A percentile compares a stretch with the other conserved stretches of the same genome.
phyloP scores from a whole-genome alignment of 2,797 vertebrate genomes.

The Lithobates pipiens region DNA sequence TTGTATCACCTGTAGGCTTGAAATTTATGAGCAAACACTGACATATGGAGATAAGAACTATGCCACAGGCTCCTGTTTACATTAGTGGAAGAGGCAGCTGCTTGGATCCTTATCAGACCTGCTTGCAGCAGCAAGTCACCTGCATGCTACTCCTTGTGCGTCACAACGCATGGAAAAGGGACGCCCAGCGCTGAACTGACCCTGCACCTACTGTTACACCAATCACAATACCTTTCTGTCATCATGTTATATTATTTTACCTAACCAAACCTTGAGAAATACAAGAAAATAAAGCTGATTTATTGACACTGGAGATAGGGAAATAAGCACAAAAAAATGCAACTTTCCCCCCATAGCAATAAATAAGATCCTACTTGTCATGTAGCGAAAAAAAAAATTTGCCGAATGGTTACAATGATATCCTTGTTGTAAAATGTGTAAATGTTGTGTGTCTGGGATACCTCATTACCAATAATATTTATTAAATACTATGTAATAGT shows the following conservation, averaged over 20 bases:
- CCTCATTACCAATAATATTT: not conserved
- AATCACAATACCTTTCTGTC: not conserved
- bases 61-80: constrained; percentile 68
- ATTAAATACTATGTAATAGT: too few species aligned
- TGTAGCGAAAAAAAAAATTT: too few species aligned
- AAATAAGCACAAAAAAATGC: too few species aligned
- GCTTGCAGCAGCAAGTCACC: not conserved
- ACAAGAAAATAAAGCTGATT: too few species aligned
- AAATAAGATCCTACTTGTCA: not conserved
- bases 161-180: not conserved
- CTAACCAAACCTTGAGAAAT: not conserved
- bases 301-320: too few species aligned
- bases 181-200: not conserved
- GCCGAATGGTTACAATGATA: too few species aligned
- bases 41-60: constrained; percentile 68
- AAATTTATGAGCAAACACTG: constrained; percentile 70
- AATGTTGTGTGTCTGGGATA: not conserved
- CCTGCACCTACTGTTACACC: too few species aligned
- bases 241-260: not conserved
- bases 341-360: not conserved
- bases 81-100: constrained; percentile 69
- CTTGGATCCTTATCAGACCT: constrained; percentile 51
- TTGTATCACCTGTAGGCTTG: constrained; percentile 49
- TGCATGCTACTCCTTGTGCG: not conserved
- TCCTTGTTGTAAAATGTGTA: too few species aligned